These are phyloP conservation scores for Drosophila fuyamai DNA, from an alignment of 1,140 invertebrate genomes.

Conservation along the genomic window DNA sequence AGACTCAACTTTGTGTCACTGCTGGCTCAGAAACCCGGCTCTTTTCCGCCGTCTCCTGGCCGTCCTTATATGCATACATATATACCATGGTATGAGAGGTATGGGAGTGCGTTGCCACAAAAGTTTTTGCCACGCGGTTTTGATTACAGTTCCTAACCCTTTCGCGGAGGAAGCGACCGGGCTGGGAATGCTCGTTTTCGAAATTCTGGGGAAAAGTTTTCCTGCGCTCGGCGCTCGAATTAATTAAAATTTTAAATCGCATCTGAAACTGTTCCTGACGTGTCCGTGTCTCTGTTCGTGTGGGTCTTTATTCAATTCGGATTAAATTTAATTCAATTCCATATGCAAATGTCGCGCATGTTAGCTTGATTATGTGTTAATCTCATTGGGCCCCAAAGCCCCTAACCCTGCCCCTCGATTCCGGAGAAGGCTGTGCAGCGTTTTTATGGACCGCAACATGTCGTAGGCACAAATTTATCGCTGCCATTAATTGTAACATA, in stretches of 20 bases:
- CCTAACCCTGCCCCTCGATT: neutral
- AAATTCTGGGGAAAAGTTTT: conserved; percentile 66
- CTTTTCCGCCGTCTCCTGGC: conserved; percentile 15
- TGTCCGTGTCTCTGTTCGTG: conserved; percentile 11
- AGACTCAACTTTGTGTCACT: conserved; percentile 69
- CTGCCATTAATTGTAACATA: conserved; percentile 81
- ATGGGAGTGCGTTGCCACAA: conserved; percentile 33
- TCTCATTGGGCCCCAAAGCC: conserved; percentile 46
- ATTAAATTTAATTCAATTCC: conserved; percentile 77
- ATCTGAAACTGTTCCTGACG: conserved; percentile 58
- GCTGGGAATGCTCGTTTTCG: conserved; percentile 36
- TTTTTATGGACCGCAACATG: conserved; percentile 69
- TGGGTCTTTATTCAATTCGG: conserved; percentile 48
- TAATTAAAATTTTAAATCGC: conserved; percentile 76
- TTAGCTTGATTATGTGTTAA: conserved; percentile 84
- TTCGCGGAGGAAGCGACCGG: conserved; percentile 24
- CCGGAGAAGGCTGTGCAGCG: conserved; percentile 19
- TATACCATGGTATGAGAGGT: too few species aligned
- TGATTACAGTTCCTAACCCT: conserved; percentile 63
- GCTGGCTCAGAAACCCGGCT: conserved; percentile 32
- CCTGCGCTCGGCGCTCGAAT: conserved; percentile 45
- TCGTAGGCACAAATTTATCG: conserved; percentile 75
- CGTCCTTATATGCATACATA: conserved; percentile 5
- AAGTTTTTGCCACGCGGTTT: conserved; percentile 76
- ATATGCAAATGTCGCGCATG: conserved; percentile 78